Percentiles rank a stretch among this genome's conserved stretches.
Evolutionary conservation across 2,888 invertebrate genomes (phyloP).

Genomic region (Tuberolachnus salignus): DNA sequence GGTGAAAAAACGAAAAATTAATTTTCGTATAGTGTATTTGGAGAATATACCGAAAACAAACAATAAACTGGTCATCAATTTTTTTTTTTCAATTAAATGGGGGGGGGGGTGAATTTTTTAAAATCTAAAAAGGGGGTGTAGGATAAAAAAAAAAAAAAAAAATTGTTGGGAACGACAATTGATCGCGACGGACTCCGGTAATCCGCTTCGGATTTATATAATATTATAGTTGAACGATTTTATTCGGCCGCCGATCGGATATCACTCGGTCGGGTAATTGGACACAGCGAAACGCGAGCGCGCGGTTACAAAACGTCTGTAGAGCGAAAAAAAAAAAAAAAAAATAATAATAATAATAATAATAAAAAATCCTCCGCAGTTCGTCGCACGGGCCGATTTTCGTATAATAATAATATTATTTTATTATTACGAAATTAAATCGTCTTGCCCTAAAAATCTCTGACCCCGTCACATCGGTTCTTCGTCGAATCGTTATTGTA

Average conservation of each 20-base stretch:
- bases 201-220: conserved; percentile 8
- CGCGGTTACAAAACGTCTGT: conserved; percentile 7
- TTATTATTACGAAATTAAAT: conserved; percentile 21
- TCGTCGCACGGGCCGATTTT: conserved; percentile 39
- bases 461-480: conserved; percentile 39
- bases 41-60: too few species aligned
- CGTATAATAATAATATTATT: neutral
- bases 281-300: conserved; percentile 1
- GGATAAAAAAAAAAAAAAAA: too few species aligned
- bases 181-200: conserved; percentile 7
- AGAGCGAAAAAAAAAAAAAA: neutral
- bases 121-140: too few species aligned
- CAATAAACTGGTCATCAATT: too few species aligned
- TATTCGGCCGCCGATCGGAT: conserved; percentile 26
- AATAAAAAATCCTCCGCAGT: neutral
- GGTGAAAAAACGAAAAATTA: too few species aligned
- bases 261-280: conserved; percentile 10
- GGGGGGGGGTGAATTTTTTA: too few species aligned
- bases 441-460: conserved; percentile 46
- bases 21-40: too few species aligned
- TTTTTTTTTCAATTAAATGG: too few species aligned
- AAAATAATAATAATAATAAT: too few species aligned
- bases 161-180: too few species aligned
- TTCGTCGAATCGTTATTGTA: neutral
- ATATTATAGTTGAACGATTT: conserved; percentile 1